phyloP scores from a whole-genome alignment of 2,113 vertebrate genomes.

The Glaucidium brasilianum region DNA sequence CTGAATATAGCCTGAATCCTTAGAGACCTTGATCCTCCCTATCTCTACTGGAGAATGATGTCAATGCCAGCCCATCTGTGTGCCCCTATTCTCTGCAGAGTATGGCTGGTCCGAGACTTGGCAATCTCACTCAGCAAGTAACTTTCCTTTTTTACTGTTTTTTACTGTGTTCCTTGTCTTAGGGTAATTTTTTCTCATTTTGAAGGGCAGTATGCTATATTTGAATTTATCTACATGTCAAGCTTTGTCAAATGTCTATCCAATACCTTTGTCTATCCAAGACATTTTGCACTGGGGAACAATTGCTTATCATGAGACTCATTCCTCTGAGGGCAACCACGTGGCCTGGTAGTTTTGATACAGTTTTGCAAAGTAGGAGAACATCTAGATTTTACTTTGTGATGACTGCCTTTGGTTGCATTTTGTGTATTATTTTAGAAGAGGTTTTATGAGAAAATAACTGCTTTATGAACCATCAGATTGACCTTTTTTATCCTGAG shows the following conservation, averaged over 20 bases:
- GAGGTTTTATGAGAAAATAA: not conserved
- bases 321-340: not conserved
- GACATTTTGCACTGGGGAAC: not conserved
- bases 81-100: not conserved
- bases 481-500: not conserved
- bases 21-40: not conserved
- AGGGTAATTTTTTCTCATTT: not conserved
- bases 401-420: not conserved
- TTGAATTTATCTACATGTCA: not conserved
- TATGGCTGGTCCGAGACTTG: not conserved
- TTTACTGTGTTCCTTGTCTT: not conserved
- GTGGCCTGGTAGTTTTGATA: not conserved
- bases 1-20: not conserved
- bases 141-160: not conserved
- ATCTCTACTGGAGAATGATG: not conserved
- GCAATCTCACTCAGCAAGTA: not conserved
- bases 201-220: not conserved
- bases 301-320: not conserved
- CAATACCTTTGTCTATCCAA: not conserved
- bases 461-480: conserved; percentile 5
- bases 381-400: not conserved
- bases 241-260: not conserved
- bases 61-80: not conserved
- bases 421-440: not conserved
- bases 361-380: not conserved